Percentiles rank a stretch among this genome's conserved stretches.
These are phyloP conservation scores for Drosophila lowei DNA, from an alignment of 1,140 invertebrate genomes.

Conservation along the genomic window DNA sequence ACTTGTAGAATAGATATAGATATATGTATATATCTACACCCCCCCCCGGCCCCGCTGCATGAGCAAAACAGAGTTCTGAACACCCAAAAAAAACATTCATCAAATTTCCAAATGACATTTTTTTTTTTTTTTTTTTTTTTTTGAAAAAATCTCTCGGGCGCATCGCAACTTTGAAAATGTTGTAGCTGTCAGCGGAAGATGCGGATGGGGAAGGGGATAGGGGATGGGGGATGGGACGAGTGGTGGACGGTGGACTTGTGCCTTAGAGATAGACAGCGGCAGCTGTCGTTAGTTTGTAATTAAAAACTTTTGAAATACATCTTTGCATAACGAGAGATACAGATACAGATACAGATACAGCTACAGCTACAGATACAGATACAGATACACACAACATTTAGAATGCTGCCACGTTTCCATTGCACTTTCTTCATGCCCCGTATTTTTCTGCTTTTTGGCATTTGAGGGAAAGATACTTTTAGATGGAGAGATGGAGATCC, in stretches of 20 bases:
- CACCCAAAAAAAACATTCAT: constrained; percentile 62
- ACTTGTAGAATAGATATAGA: not conserved
- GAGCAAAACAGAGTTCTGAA: constrained; percentile 20
- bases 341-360: constrained; percentile 17
- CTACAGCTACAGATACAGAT: constrained; percentile 20
- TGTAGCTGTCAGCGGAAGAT: constrained; percentile 57
- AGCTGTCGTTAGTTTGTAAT: constrained; percentile 82
- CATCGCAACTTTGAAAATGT: constrained; percentile 64
- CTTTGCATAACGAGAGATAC: constrained; percentile 24
- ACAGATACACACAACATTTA: constrained; percentile 44
- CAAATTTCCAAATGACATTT: constrained; percentile 73
- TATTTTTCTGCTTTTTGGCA: constrained; percentile 20
- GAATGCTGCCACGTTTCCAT: constrained; percentile 44
- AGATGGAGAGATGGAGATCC: constrained; percentile 19
- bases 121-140: too few relatives aligned
- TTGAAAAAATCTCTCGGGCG: not conserved
- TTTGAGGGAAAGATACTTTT: constrained; percentile 38
- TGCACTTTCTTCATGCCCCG: constrained; percentile 52
- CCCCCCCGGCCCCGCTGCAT: constrained; percentile 36
- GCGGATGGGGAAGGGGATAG: constrained; percentile 1
- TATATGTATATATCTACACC: constrained; percentile 13
- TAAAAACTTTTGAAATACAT: constrained; percentile 79
- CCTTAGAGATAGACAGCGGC: constrained; percentile 66
- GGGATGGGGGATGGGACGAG: constrained; percentile 1
- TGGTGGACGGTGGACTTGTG: constrained; percentile 1